Evolutionary conservation across 2,888 invertebrate species (phyloP).

Genomic region (Bhutanitis thaidina): DNA sequence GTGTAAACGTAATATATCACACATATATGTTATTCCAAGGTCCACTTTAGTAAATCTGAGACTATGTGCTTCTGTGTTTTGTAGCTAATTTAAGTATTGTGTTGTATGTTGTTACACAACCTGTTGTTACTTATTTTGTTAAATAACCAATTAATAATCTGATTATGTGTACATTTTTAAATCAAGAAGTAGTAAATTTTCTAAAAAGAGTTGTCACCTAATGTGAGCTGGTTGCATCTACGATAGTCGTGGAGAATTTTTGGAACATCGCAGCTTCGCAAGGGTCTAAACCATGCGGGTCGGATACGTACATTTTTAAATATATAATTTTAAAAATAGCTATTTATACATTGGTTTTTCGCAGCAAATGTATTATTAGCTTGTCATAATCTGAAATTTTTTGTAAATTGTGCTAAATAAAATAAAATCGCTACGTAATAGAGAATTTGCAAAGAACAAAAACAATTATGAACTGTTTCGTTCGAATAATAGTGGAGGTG

Average conservation of each 20-base stretch:
- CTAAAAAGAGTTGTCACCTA: too few species aligned
- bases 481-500: too few species aligned
- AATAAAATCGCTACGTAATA: not conserved
- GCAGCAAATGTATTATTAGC: not conserved
- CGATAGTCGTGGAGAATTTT: not conserved
- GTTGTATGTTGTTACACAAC: too few species aligned
- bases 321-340: not conserved
- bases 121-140: not conserved
- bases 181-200: not conserved
- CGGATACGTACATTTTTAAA: not conserved
- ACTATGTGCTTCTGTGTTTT: not conserved
- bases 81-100: not conserved
- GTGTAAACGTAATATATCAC: not conserved
- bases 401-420: not conserved
- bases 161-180: not conserved
- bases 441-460: constrained; percentile 8
- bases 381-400: too few species aligned
- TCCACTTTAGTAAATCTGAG: not conserved
- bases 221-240: too few species aligned
- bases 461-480: not conserved
- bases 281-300: constrained; percentile 26
- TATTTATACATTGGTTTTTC: not conserved
- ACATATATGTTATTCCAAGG: not conserved
- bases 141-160: not conserved
- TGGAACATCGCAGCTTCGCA: constrained; percentile 8